Evolutionary conservation across 2,113 vertebrate genomes (phyloP).

Genomic region (Hyla sarda): DNA sequence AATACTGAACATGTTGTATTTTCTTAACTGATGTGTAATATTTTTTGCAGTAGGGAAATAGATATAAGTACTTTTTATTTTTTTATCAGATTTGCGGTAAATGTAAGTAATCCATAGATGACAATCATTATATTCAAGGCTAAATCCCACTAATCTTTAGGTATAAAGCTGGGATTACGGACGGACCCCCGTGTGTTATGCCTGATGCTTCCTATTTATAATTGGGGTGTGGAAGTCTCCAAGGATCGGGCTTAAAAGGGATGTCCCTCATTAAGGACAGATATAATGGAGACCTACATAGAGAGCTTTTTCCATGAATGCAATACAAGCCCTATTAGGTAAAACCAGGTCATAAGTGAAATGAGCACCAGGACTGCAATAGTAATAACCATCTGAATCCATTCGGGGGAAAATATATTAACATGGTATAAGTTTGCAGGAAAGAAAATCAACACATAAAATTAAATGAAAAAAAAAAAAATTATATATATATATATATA

Average conservation of each 20-base stretch:
- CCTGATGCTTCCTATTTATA: constrained; percentile 31
- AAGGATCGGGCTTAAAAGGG: constrained; percentile 31
- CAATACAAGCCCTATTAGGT: neutral
- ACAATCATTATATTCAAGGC: constrained; percentile 33
- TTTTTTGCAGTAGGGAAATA: neutral
- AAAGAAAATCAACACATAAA: too few relatives aligned
- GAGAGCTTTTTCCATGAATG: neutral
- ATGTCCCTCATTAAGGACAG: constrained; percentile 20
- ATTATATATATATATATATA: too few relatives aligned
- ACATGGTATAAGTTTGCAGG: too few relatives aligned
- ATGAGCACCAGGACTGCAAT: neutral
- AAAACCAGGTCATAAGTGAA: neutral
- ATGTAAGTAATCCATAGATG: constrained; percentile 29
- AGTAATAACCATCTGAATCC: neutral
- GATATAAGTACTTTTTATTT: neutral
- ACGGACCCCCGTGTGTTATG: neutral
- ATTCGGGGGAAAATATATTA: neutral
- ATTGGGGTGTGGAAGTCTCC: constrained; percentile 23
- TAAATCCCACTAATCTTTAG: constrained; percentile 44
- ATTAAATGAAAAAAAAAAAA: neutral
- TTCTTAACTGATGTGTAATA: neutral
- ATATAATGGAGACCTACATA: neutral
- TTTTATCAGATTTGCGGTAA: constrained; percentile 15
- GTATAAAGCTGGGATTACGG: constrained; percentile 29
- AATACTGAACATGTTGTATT: neutral